Base-by-base conservation (phyloP, 2,888 invertebrate species). In the Lasioglossum morio region DNA sequence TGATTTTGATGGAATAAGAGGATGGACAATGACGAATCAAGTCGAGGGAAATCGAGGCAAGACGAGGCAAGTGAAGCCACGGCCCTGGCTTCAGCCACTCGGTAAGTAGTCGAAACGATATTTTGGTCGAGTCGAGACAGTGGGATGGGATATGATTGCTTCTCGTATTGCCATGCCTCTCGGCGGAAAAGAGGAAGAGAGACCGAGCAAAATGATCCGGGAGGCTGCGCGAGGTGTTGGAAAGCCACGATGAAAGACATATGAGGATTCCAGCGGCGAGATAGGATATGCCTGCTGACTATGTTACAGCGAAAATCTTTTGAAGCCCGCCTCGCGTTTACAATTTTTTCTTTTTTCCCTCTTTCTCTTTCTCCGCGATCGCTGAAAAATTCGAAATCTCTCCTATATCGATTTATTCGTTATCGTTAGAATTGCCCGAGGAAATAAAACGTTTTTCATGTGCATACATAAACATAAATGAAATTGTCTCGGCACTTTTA, bases 221-320 rank as follows among this genome's bases (percentile, higher is more conserved):
- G 87, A 77, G 83, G 66, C 87, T 80, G 85, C 87, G 91, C 88
- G 91, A 93, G 92, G 92, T 91, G 93, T 92, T 92, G 91, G 92
- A 90, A 92, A 86, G 90, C 89, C 87, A 85, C 89, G 94, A 88
- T 93, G 94, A 94, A 92, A 93, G 94, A 94, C 94, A 94, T 94
- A 94, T 93, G 94, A 94, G 94, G 93, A 94, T 94, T 94, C 94
- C 94, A 94, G 94, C 94, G 87, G 94, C 89, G 94, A 94, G 93
- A 94, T 94, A 94, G 93, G 94, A 94, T 91, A 87, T 91, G 91
- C 91, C 91, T 90, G 94, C 86, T 92, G 92, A 93, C 91, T 93
- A 90, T 87, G 87, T 89, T 89, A 87, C 88, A 81, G 81, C 87
- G 88, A 84, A 86, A 89, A 90, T 80, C 85, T 82, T 86, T 78